Base-by-base conservation (phyloP, 2,113 vertebrate genomes). In the Oryzias celebensis region DNA sequence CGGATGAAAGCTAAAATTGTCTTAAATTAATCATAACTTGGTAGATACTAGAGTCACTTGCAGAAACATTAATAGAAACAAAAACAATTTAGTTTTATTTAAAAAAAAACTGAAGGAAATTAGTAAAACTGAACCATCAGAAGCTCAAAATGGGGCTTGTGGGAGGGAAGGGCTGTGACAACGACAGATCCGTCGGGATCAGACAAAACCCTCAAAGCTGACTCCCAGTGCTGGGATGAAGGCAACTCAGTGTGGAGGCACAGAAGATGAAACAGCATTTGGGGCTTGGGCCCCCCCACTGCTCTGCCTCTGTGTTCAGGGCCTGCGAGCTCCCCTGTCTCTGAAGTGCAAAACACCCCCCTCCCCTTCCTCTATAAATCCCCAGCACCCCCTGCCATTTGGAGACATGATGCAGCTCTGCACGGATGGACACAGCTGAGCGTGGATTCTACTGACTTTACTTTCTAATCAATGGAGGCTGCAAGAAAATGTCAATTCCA, bases 191-290 rank as follows among this genome's bases (percentile, higher is more conserved):
- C 61, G 56, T 58, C 12, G 70, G 88, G 81, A 90, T 85, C 78
- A 89, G 76, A 85, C 82, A 77, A 26, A 66, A 75, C 63, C 79
- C 81, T 87, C 80, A 80, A 80, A 89, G 88, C 79, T 7, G 52
- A 58, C 58, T 87, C 80, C 78, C 77, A 69, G 70, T 63, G 85
- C 72, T 53, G 52, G 64, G 85, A 90, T 88, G 85, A 90, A 89
- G 85, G 77, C 62, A 3, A 75, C 83, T 74, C 84, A 80, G 85
- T 72, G 78, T 80, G 85, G 80, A 88, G 65, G 78, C 81, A 58
- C 74, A 68, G 73, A 68, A 86, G 90, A 91, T 92, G 85, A 92
- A 91, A 90, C 88, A 75, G 83, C 86, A 87, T 90, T 91, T 91
- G 90, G 87, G 87, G 79, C 66, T 58, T 17, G 65, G 59, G 47